Evolutionary conservation across 2,113 vertebrate species (phyloP), one percentile per base, ranked within the genome.

Genomic region (Hypomesus transpacificus): DNA sequence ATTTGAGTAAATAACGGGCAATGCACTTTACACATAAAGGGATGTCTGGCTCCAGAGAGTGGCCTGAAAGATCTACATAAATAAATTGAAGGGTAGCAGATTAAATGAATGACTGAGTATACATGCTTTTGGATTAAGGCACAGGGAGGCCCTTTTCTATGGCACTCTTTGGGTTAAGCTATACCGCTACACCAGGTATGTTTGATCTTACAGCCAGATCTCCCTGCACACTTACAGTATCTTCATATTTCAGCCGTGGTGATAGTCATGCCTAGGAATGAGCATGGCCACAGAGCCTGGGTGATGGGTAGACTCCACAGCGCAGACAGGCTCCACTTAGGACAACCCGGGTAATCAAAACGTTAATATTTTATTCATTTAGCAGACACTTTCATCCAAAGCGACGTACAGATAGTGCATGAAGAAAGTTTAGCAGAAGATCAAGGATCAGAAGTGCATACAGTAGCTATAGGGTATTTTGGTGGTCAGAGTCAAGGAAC

Each of bases 1-100:
- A 86, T 85, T 85, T 85, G 80, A 88, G 89, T 85, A 85, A 85
- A 88, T 88, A 90, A 86, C 76, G 79, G 75, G 58, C 82, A 85
- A 80, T 71, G 71, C 77, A 73, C 73, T 70, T 66, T 80, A 59
- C 80, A 76, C 83, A 82, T 75, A 85, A 79, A 78, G 66, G 82
- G 34, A 80, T 74, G 73, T 80, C 80, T 80, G 65, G 66, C 60
- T 74, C 65, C 39, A 46, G 39, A 74, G 65, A 73, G 60, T 46
- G 66, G 69, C 76, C 59, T 84, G 60, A 86, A 74, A 81, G 71
- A 77, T 75, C 21, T 84, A 75, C 54, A 73, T 80, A 85, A 80
- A 84, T 83, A 84, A 75, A 58, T 68, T 57, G 31, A 4, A 39
- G 46, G 70, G 11, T 6, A 71, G 58, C 0, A 5, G 18, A 26